phyloP scores from a whole-genome alignment of 1,140 invertebrate genomes.

The Cotesia typhae region DNA sequence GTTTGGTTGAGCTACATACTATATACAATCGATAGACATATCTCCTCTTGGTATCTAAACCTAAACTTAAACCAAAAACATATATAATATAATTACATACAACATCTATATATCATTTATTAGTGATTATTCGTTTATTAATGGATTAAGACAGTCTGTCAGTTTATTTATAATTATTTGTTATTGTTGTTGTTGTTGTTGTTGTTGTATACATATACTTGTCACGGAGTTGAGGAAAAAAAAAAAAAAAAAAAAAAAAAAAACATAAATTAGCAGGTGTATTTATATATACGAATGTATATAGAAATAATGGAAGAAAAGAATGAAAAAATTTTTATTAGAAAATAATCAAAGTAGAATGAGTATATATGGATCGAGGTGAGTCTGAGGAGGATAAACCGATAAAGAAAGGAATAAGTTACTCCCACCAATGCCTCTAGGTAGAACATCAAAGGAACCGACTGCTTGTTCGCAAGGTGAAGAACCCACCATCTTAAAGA shows the following conservation, averaged over 20 bases:
- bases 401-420: conserved; percentile 41
- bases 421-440: conserved; percentile 55
- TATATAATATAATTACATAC: too few relatives aligned
- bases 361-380: conserved; percentile 10
- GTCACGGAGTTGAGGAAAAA: neutral
- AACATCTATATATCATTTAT: too few relatives aligned
- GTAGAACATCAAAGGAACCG: conserved; percentile 64
- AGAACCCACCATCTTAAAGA: conserved; percentile 65
- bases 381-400: conserved; percentile 18
- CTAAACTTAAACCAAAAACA: neutral
- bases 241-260: neutral
- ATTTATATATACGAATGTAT: conserved; percentile 5
- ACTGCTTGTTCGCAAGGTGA: conserved; percentile 66
- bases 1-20: conserved; percentile 26
- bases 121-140: too few relatives aligned
- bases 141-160: too few relatives aligned
- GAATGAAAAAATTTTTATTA: conserved; percentile 14
- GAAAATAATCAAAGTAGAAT: neutral
- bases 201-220: neutral
- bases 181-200: too few relatives aligned
- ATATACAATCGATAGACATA: conserved; percentile 28
- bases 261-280: neutral
- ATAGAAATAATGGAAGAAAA: neutral
- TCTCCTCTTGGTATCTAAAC: neutral
- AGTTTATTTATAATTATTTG: too few relatives aligned